phyloP scores from a whole-genome alignment of 2,113 vertebrate species.

The Myotis davidii region DNA sequence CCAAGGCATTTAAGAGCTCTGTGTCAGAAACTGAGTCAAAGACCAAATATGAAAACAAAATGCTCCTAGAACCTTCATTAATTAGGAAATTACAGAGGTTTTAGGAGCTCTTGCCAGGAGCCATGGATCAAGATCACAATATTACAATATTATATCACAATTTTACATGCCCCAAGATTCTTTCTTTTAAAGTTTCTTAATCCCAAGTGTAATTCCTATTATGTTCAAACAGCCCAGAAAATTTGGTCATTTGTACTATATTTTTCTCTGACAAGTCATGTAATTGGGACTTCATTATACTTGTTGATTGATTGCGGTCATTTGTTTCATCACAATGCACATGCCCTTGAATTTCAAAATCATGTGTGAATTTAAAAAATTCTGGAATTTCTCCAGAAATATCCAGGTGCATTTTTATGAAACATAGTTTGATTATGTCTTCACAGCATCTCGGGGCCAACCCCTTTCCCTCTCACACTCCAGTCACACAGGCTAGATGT shows the following conservation, averaged over 20 bases:
- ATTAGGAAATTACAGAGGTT: neutral
- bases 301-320: neutral
- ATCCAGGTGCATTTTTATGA: neutral
- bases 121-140: neutral
- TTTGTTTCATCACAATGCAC: neutral
- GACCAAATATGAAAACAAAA: neutral
- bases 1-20: neutral
- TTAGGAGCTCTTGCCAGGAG: neutral
- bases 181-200: neutral
- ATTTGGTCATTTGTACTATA: neutral
- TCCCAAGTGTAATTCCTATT: neutral
- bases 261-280: neutral
- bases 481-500: neutral
- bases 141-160: neutral
- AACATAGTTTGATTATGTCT: neutral
- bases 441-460: neutral
- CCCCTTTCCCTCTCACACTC: neutral
- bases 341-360: constrained; percentile 24
- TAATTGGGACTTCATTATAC: neutral
- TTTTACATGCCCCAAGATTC: neutral
- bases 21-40: neutral
- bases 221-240: neutral
- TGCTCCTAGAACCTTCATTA: neutral
- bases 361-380: neutral
- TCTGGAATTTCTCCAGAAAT: constrained; percentile 17